Evolutionary conservation across 35 echinoderm and acorn worm species (phyloP).

Genomic region (Hemicentrotus pulcherrimus): DNA sequence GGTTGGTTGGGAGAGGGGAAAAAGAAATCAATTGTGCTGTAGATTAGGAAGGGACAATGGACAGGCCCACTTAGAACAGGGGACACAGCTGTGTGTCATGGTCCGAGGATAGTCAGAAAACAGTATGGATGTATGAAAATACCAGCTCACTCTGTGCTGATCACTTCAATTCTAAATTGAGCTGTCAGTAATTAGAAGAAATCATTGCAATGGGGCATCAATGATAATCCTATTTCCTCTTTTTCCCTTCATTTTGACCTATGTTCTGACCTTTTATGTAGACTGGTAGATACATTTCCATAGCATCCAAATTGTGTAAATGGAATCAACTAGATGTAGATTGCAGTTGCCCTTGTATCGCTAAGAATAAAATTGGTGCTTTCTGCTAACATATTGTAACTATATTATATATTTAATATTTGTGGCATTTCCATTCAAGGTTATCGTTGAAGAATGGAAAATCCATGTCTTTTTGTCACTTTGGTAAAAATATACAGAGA

Average conservation of each 20-base stretch:
- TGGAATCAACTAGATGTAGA: too few species aligned
- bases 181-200: not conserved
- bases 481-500: too few species aligned
- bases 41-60: constrained; percentile 44
- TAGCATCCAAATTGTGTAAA: too few species aligned
- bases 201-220: not conserved
- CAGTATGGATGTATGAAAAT: not conserved
- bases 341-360: too few species aligned
- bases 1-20: constrained; percentile 20
- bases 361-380: too few species aligned
- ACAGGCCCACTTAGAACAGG: constrained; percentile 27
- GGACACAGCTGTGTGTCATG: constrained; percentile 38
- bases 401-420: too few species aligned
- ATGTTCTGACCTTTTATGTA: too few species aligned
- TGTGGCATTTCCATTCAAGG: too few species aligned
- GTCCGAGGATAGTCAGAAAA: not conserved
- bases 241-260: not conserved
- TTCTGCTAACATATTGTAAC: too few species aligned
- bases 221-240: not conserved
- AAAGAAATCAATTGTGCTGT: constrained; percentile 50
- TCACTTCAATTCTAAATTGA: not conserved
- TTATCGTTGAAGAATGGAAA: too few species aligned
- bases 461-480: too few species aligned
- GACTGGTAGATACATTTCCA: too few species aligned
- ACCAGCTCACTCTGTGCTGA: not conserved